A percentile compares a stretch with the other conserved stretches of the same genome.
These are phyloP conservation scores for Sorex maritimensis DNA, from an alignment of 2,797 vertebrate species.

Conservation along the genomic window DNA sequence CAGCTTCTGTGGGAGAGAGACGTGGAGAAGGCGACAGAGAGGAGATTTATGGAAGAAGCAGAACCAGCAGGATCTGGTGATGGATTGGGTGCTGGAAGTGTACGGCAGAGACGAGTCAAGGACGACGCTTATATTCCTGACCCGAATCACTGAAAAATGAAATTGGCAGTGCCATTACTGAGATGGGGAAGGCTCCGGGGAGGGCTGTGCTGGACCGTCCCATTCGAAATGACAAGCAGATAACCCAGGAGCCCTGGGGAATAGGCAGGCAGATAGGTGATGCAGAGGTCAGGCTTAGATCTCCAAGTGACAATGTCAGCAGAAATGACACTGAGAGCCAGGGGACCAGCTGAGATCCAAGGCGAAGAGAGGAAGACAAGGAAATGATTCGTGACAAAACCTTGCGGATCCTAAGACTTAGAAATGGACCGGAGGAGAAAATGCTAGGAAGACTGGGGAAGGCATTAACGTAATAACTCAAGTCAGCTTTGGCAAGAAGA, in stretches of 20 bases:
- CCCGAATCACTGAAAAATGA: neutral
- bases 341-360: slow-evolving; percentile 46
- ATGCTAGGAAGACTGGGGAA: slow-evolving; percentile 50
- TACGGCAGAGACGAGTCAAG: neutral
- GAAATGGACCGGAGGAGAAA: slow-evolving; percentile 62
- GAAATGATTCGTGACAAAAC: slow-evolving; percentile 55
- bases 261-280: neutral
- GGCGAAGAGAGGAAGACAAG: slow-evolving; percentile 28
- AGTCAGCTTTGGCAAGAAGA: slow-evolving; percentile 33
- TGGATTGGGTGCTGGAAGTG: neutral
- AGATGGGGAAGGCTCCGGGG: neutral
- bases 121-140: neutral
- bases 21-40: neutral
- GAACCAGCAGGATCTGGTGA: neutral
- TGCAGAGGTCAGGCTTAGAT: neutral
- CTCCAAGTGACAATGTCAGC: neutral
- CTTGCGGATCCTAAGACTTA: slow-evolving; percentile 54
- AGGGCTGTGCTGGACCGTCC: neutral
- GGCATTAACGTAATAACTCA: slow-evolving; percentile 53
- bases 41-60: slow-evolving; percentile 20
- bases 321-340: slow-evolving; percentile 35
- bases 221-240: slow-evolving; percentile 14
- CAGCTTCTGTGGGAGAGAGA: neutral
- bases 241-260: neutral
- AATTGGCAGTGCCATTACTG: neutral